These are phyloP conservation scores for Ptilodon capucinus DNA, from an alignment of 2,888 invertebrate species.

Conservation along the genomic window DNA sequence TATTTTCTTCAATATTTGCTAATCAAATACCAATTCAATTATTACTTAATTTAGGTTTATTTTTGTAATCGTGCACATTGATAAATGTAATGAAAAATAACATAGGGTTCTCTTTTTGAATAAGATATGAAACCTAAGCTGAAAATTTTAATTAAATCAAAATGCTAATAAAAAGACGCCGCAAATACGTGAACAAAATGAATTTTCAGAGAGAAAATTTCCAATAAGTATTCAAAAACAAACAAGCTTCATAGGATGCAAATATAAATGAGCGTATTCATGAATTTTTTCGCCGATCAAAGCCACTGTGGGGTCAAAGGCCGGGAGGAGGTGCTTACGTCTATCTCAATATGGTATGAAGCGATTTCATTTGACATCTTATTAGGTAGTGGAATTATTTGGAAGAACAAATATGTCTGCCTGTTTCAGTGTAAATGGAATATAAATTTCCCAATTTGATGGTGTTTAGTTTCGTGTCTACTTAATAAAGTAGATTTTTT, in stretches of 20 bases:
- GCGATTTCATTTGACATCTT: conserved; percentile 21
- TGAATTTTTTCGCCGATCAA: conserved; percentile 39
- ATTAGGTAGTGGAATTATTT: conserved; percentile 7
- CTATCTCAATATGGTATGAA: conserved; percentile 4
- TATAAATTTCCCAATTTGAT: too few relatives aligned
- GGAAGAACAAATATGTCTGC: not conserved
- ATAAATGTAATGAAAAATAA: too few relatives aligned
- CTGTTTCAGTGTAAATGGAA: too few relatives aligned
- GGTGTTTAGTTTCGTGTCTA: too few relatives aligned
- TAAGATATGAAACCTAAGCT: too few relatives aligned
- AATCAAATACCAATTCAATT: too few relatives aligned
- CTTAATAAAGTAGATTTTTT: too few relatives aligned
- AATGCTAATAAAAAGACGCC: not conserved
- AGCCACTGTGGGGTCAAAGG: conserved; percentile 16
- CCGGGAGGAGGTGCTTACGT: conserved; percentile 1
- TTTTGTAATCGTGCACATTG: too few relatives aligned
- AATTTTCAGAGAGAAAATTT: conserved; percentile 23
- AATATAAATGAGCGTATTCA: conserved; percentile 50
- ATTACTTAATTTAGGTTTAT: too few relatives aligned
- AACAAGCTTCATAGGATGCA: conserved; percentile 38
- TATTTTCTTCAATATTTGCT: too few relatives aligned
- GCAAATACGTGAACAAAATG: not conserved
- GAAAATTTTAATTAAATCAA: not conserved
- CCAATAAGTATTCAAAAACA: conserved; percentile 25
- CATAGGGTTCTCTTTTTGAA: too few relatives aligned